Percentiles rank a stretch among this genome's conserved stretches.
These are phyloP conservation scores for Nannobrachium achirus DNA, from an alignment of 2,113 vertebrate species.

Conservation along the genomic window DNA sequence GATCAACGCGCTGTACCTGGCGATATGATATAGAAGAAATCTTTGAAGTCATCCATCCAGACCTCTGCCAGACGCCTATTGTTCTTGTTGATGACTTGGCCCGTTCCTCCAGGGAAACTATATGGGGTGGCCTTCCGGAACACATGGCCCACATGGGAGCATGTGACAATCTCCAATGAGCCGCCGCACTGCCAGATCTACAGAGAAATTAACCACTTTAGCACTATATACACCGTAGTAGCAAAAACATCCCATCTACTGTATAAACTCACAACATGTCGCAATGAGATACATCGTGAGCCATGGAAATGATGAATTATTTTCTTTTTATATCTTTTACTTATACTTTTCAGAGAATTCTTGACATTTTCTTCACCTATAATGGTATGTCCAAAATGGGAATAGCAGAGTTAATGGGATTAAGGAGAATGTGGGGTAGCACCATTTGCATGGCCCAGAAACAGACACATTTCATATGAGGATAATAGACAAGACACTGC, in stretches of 20 bases:
- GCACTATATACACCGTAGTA: too few relatives aligned
- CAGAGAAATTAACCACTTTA: background rate
- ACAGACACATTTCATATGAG: slow-evolving; percentile 8
- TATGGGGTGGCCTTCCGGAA: slow-evolving; percentile 98
- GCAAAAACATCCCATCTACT: too few relatives aligned
- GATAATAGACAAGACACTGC: too few relatives aligned
- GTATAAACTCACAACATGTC: too few relatives aligned
- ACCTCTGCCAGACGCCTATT: slow-evolving; percentile 96
- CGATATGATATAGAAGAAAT: slow-evolving; percentile 99
- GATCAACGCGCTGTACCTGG: slow-evolving; percentile 82
- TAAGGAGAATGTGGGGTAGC: background rate
- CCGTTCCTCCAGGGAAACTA: slow-evolving; percentile 97
- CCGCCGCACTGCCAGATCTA: slow-evolving; percentile 98
- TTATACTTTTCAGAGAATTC: too few relatives aligned
- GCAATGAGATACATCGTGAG: too few relatives aligned
- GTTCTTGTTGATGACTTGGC: slow-evolving; percentile 99
- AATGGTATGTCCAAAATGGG: too few relatives aligned
- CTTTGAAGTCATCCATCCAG: slow-evolving; percentile 99
- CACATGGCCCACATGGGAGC: slow-evolving; percentile 96
- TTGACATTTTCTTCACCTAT: too few relatives aligned
- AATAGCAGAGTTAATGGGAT: too few relatives aligned
- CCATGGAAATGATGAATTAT: too few relatives aligned
- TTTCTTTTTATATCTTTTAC: too few relatives aligned
- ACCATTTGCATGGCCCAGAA: slow-evolving; percentile 20
- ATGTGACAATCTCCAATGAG: slow-evolving; percentile 95